phyloP scores from a whole-genome alignment of 2,888 invertebrate species.

The Drosophila tripunctata region DNA sequence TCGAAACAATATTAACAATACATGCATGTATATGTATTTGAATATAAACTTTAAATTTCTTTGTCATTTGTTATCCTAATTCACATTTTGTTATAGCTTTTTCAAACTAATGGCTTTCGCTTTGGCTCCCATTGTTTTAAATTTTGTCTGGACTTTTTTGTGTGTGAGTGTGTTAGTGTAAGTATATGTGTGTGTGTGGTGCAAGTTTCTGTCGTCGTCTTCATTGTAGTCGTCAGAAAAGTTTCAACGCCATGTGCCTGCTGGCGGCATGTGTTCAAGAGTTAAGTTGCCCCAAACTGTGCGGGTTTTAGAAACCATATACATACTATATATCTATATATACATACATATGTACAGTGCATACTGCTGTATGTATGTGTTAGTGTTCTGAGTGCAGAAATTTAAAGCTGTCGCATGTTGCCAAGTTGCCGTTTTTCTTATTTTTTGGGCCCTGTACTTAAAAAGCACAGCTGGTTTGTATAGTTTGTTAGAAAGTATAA shows the following conservation, averaged over 20 bases:
- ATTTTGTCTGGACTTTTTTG: constrained; percentile 57
- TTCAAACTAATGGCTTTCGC: constrained; percentile 45
- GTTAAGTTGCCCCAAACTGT: constrained; percentile 74
- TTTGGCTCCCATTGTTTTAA: constrained; percentile 65
- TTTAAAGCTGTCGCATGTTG: constrained; percentile 75
- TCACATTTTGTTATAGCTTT: constrained; percentile 34
- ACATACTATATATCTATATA: neutral
- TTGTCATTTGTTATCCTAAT: constrained; percentile 31
- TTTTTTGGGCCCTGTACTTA: neutral
- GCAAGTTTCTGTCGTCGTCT: constrained; percentile 76
- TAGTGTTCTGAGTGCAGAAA: constrained; percentile 67
- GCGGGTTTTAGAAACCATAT: constrained; percentile 5
- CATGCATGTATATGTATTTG: neutral
- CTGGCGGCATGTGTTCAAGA: constrained; percentile 79
- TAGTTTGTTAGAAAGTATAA: too few relatives aligned
- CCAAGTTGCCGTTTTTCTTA: constrained; percentile 47
- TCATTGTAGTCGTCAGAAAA: constrained; percentile 73
- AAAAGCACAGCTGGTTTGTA: neutral
- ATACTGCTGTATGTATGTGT: constrained; percentile 19
- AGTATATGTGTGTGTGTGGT: constrained; percentile 31
- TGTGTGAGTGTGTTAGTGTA: constrained; percentile 12
- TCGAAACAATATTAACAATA: neutral
- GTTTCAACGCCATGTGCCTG: constrained; percentile 75
- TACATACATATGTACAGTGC: neutral
- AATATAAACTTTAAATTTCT: constrained; percentile 26